Conservation (phyloP, 1,140 invertebrate genomes). For the Stegodyphus mimosarum region DNA sequence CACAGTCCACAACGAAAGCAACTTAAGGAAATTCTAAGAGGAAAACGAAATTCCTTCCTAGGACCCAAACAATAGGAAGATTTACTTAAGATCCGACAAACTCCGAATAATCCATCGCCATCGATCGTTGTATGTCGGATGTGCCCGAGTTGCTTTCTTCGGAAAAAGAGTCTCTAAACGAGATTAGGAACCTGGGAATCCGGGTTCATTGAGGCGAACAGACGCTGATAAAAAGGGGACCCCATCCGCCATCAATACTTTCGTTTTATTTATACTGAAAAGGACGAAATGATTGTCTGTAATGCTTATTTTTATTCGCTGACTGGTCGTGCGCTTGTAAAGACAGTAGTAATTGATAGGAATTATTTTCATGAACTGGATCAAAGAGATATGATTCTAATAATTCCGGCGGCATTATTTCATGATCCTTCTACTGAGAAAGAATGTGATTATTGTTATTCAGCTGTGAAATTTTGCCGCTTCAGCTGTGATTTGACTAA, state of each 20-base stretch:
- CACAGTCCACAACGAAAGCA: too few relatives aligned
- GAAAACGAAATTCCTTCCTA: too few relatives aligned
- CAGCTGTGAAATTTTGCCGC: not conserved
- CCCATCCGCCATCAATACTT: not conserved
- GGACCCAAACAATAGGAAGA: not conserved
- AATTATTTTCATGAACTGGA: too few relatives aligned
- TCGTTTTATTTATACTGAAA: not conserved
- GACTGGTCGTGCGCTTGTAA: too few relatives aligned
- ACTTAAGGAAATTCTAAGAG: too few relatives aligned
- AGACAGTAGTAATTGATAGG: too few relatives aligned
- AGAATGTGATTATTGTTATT: not conserved
- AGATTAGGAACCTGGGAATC: conserved; percentile 3
- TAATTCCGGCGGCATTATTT: not conserved
- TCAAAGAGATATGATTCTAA: not conserved
- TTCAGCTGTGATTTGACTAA: not conserved
- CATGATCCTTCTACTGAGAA: not conserved
- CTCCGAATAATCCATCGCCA: not conserved
- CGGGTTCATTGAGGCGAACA: not conserved
- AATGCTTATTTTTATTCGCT: too few relatives aligned
- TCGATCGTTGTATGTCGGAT: not conserved
- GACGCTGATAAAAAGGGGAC: not conserved
- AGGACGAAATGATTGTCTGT: not conserved
- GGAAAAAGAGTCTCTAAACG: not conserved
- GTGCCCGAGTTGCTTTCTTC: not conserved
- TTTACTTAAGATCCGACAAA: conserved; percentile 22